Percentiles rank a stretch among this genome's conserved stretches.
These are phyloP conservation scores for Onchidella celtica DNA, from an alignment of 2,888 invertebrate genomes.

Conservation along the genomic window DNA sequence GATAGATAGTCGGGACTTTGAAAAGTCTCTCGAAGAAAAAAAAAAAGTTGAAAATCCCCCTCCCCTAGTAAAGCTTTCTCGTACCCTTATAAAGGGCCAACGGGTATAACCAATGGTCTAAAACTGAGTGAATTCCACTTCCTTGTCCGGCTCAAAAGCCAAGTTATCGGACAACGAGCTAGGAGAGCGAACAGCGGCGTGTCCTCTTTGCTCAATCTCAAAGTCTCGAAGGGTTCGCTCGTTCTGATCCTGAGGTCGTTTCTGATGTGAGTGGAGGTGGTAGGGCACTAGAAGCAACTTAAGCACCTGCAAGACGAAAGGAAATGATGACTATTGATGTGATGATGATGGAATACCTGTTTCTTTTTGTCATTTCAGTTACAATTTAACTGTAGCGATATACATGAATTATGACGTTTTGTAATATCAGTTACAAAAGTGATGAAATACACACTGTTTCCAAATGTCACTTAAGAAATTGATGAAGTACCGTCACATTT, in stretches of 20 bases:
- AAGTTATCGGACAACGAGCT: neutral
- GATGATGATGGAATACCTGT: too few species aligned
- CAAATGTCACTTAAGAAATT: too few species aligned
- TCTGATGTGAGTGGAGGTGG: conserved; percentile 68
- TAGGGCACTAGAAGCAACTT: conserved; percentile 63
- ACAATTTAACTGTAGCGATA: too few species aligned
- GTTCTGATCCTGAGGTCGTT: conserved; percentile 66
- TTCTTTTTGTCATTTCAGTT: too few species aligned
- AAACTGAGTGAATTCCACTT: conserved; percentile 12
- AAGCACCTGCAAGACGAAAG: conserved; percentile 59
- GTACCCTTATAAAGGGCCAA: neutral
- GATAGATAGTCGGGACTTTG: too few species aligned
- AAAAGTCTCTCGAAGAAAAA: too few species aligned
- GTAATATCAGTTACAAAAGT: too few species aligned
- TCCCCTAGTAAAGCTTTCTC: too few species aligned
- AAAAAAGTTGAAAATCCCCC: too few species aligned
- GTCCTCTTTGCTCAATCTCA: conserved; percentile 8
- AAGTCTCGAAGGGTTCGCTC: conserved; percentile 55
- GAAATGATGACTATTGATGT: too few species aligned
- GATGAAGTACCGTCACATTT: too few species aligned
- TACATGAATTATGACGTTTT: neutral
- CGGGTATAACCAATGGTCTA: neutral
- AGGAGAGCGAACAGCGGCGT: neutral
- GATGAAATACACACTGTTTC: too few species aligned
- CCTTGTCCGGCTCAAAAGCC: neutral